These are phyloP conservation scores for Petroica traversi DNA, from an alignment of 2,113 vertebrate species.

Conservation along the genomic window DNA sequence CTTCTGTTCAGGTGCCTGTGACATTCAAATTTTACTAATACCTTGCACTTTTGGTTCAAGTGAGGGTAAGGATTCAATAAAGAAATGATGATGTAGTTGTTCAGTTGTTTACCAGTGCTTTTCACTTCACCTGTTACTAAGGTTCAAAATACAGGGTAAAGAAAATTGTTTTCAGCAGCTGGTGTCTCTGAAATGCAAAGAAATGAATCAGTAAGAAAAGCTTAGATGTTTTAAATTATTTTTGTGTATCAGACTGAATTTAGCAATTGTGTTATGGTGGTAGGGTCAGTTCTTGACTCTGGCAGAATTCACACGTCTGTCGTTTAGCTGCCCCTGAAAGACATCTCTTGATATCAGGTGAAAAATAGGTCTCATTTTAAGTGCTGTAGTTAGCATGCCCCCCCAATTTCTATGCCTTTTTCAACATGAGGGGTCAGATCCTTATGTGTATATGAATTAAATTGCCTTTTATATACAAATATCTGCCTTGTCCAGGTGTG, in stretches of 20 bases:
- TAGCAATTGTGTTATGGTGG: neutral
- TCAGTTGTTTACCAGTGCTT: neutral
- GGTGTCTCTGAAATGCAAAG: neutral
- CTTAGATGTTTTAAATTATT: neutral
- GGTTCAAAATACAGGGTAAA: neutral
- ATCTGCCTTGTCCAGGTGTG: neutral
- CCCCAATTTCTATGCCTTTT: neutral
- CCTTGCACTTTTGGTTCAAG: neutral
- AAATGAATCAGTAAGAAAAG: neutral
- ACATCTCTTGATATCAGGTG: neutral
- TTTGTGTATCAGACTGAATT: neutral
- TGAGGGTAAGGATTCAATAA: neutral
- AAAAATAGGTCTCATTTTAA: neutral
- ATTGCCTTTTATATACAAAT: neutral
- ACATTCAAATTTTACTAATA: neutral
- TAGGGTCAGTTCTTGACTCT: neutral
- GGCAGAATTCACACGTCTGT: neutral
- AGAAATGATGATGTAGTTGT: neutral
- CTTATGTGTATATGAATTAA: neutral
- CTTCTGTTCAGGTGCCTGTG: neutral
- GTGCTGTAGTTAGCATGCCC: neutral
- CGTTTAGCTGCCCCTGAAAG: neutral
- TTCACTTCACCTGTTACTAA: neutral
- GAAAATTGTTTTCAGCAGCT: neutral
- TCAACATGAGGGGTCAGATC: neutral